These are phyloP conservation scores for Zoanthus sansibaricus DNA, from an alignment of 92 coral and sea anemone genomes.

Conservation along the genomic window DNA sequence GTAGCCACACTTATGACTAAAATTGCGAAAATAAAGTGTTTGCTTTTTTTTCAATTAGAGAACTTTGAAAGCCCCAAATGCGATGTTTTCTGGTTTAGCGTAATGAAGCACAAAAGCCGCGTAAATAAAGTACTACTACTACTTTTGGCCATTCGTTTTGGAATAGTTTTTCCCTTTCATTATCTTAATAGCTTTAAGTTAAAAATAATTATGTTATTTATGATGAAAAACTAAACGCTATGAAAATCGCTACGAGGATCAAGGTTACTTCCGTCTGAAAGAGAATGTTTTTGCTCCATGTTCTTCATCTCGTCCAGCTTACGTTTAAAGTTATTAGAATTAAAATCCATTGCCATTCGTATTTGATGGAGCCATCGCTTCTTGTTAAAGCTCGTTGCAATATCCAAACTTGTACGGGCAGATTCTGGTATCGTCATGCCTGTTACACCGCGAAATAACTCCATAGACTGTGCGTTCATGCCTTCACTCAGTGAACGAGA, in stretches of 20 bases:
- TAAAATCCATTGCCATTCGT: constrained; percentile 88
- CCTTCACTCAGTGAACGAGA: constrained; percentile 74
- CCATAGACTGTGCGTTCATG: constrained; percentile 65
- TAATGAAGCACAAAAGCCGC: too few species aligned
- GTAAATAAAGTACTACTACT: too few species aligned
- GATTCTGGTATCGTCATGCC: constrained; percentile 82
- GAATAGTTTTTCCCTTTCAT: too few species aligned
- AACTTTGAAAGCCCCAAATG: too few species aligned
- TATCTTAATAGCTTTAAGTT: too few species aligned
- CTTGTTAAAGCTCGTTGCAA: constrained; percentile 87
- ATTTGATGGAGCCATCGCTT: constrained; percentile 93
- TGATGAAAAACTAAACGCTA: neutral
- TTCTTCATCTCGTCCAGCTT: constrained; percentile 37
- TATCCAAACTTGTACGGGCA: constrained; percentile 86
- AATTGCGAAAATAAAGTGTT: too few species aligned
- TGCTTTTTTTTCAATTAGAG: too few species aligned
- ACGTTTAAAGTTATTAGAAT: constrained; percentile 85
- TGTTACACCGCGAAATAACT: constrained; percentile 77
- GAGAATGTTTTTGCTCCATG: neutral
- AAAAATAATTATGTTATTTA: neutral
- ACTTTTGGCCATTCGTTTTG: too few species aligned
- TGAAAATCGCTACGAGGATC: neutral
- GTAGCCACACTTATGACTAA: too few species aligned
- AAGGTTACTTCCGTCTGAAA: neutral
- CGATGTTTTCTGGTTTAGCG: too few species aligned